Percentiles rank a stretch among this genome's conserved stretches.
phyloP scores from a whole-genome alignment of 2,113 vertebrate genomes.

The Odocoileus virginianus region DNA sequence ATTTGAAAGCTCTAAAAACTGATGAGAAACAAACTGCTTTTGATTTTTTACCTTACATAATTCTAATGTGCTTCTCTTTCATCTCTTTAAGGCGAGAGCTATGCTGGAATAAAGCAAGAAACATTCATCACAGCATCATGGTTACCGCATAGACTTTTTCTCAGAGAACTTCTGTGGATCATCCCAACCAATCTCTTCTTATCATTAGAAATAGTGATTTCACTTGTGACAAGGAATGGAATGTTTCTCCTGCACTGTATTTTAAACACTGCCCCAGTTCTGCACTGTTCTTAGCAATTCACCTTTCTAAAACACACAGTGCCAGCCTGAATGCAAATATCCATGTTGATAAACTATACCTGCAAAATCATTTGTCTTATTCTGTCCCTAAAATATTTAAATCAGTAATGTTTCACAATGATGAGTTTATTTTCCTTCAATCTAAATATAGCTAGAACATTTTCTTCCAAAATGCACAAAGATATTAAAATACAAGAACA shows the following conservation, averaged over 20 bases:
- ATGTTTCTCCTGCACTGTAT: slow-evolving; percentile 38
- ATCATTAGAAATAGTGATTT: slow-evolving; percentile 55
- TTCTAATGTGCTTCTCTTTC: neutral
- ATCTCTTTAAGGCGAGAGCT: slow-evolving; percentile 18
- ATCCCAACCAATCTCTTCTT: slow-evolving; percentile 32
- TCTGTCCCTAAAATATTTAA: neutral
- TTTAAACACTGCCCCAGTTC: slow-evolving; percentile 46
- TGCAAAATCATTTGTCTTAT: slow-evolving; percentile 29
- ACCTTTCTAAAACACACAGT: slow-evolving; percentile 2
- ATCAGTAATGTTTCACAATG: slow-evolving; percentile 27
- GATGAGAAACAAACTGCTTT: slow-evolving; percentile 19
- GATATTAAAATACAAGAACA: neutral
- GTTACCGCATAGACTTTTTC: neutral
- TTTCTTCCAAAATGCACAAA: neutral
- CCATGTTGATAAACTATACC: slow-evolving; percentile 26
- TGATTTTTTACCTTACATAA: slow-evolving; percentile 25
- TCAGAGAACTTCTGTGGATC: slow-evolving; percentile 45
- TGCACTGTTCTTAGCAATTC: slow-evolving; percentile 56
- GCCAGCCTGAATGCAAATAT: slow-evolving; percentile 14
- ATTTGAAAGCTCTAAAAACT: slow-evolving; percentile 23
- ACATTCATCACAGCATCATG: slow-evolving; percentile 35
- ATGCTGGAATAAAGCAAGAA: neutral
- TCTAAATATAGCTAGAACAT: neutral
- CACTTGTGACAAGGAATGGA: slow-evolving; percentile 48
- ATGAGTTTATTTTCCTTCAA: slow-evolving; percentile 31